Base-by-base conservation (phyloP, 2,888 invertebrate species). In the Troides helena region DNA sequence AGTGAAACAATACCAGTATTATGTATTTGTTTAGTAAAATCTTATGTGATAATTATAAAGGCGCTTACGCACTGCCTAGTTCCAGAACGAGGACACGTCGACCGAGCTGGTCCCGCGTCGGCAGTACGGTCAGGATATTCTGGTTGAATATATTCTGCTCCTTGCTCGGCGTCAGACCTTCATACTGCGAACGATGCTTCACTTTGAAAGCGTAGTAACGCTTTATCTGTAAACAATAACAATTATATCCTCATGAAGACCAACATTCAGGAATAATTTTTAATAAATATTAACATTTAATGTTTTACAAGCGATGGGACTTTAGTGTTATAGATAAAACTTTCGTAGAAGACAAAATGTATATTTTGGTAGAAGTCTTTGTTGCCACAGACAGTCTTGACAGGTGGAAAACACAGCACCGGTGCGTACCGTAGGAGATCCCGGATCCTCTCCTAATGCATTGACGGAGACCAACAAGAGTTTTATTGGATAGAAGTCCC, bases 161-260 rank as follows among this genome's bases (percentile, higher is more conserved):
- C 64, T 90, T 93, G 81, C 95, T 96, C 4, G 97, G 97, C 60
- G 94, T 86, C 67, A 97, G 87, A 8, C 94, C 94, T 4, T 95
- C 94, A 83, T 96, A 97, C 21, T 96, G 94, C 76, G 96, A 95
- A 66, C 94, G 81, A 81, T 97, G 96, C 81, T 97, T 97, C 66
- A 95, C 85, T 87, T 97, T 97, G 83, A 97, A 97, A n/a, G 93
- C 92, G 87, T 96, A 97, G 84, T 97, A 97, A 65, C 95, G 93
- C 86, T 96, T 96, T 69, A 96, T 95, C 96, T 96, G 88, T 58
- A 93, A 82, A 39, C 53, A 25, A 36, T 53, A 46, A 70, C 8
- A n/a, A 77, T n/a, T 56, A 56, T 21, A 23, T 53, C 7, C 6
- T 53, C 18, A 7, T 53, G 18, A 12, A 53, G 0, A 18, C 18